A percentile compares a stretch with the other conserved stretches of the same genome.
Evolutionary conservation across 2,888 invertebrate genomes (phyloP).

Genomic region (Lysandra bellargus): DNA sequence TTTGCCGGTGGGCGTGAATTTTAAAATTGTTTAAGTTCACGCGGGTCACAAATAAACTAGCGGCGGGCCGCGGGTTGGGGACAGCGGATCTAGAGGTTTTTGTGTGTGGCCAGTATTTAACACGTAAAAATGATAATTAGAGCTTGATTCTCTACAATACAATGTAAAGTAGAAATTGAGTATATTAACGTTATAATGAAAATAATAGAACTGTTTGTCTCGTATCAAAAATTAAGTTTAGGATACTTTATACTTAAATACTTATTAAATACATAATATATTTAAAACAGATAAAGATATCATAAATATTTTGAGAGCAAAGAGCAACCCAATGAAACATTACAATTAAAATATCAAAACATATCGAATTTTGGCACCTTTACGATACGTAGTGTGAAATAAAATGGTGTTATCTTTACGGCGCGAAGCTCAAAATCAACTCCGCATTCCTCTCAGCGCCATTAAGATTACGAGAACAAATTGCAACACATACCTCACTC

Average conservation of each 20-base stretch:
- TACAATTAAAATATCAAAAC: background rate
- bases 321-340: background rate
- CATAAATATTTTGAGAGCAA: background rate
- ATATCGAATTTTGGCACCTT: background rate
- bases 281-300: too few species aligned
- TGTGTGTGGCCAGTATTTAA: background rate
- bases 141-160: background rate
- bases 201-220: too few species aligned
- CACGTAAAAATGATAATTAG: background rate
- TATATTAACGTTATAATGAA: too few species aligned
- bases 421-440: slow-evolving; percentile 38
- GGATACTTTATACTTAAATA: too few species aligned
- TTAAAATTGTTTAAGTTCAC: too few species aligned
- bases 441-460: slow-evolving; percentile 53
- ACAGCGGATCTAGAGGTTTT: background rate
- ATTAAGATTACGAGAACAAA: slow-evolving; percentile 70
- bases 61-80: too few species aligned
- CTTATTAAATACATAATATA: too few species aligned
- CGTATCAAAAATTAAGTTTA: too few species aligned
- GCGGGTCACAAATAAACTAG: too few species aligned
- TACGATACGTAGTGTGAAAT: slow-evolving; percentile 8
- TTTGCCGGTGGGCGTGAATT: too few species aligned
- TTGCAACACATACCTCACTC: slow-evolving; percentile 65
- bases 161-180: too few species aligned
- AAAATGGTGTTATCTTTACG: background rate